Evolutionary conservation across 1,140 invertebrate species (phyloP).

Genomic region (Nasonia giraulti): DNA sequence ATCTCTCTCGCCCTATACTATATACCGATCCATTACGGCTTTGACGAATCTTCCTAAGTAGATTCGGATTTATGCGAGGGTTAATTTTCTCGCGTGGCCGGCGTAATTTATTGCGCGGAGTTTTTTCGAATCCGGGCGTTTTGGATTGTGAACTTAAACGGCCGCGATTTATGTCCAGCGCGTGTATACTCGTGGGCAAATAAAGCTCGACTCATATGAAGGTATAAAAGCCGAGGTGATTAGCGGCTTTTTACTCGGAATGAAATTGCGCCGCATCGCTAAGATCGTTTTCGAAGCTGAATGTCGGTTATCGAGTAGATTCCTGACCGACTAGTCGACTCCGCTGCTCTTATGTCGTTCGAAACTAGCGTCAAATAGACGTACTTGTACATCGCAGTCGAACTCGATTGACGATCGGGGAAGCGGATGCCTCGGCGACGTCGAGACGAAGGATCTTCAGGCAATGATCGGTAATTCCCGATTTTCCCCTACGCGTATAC

Average conservation of each 20-base stretch:
- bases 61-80: neutral
- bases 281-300: neutral
- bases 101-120: neutral
- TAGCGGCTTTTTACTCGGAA: neutral
- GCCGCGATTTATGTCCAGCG: neutral
- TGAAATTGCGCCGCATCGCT: neutral
- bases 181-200: neutral
- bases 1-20: too few relatives aligned
- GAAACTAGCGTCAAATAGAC: too few relatives aligned
- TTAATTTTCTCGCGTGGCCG: neutral
- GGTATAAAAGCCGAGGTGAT: neutral
- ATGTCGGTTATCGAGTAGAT: too few relatives aligned
- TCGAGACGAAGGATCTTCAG: too few relatives aligned
- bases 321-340: too few relatives aligned
- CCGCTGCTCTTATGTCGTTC: too few relatives aligned
- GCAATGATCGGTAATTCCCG: neutral
- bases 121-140: neutral
- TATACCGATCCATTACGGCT: neutral
- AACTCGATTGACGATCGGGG: neutral
- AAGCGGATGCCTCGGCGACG: neutral
- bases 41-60: neutral
- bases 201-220: neutral
- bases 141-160: neutral
- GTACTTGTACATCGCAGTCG: neutral
- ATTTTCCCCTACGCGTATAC: neutral